Evolutionary conservation across 2,888 invertebrate genomes (phyloP).

Genomic region (Heliconius ismenius): DNA sequence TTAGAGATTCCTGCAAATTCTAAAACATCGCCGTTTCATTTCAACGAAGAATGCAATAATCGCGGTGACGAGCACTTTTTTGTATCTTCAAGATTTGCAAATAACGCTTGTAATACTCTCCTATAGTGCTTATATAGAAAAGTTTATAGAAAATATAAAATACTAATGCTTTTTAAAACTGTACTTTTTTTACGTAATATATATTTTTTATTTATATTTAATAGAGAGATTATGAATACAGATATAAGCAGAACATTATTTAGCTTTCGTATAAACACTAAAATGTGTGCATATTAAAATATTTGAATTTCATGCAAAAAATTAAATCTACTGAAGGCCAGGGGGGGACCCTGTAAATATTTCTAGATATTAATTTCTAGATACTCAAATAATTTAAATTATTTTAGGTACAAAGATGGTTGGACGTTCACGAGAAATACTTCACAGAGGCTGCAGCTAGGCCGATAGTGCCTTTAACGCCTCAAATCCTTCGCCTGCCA

Average conservation of each 20-base stretch:
- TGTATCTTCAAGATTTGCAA: constrained; percentile 13
- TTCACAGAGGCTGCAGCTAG: constrained; percentile 37
- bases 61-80: constrained; percentile 10
- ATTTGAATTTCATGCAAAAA: too few species aligned
- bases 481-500: constrained; percentile 27
- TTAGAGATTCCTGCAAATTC: background rate
- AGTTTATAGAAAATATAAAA: background rate
- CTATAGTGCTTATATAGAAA: background rate
- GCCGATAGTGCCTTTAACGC: background rate
- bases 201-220: too few species aligned
- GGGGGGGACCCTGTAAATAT: too few species aligned
- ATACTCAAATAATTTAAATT: background rate
- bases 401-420: constrained; percentile 49
- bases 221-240: too few species aligned
- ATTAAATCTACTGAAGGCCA: too few species aligned
- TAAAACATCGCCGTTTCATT: background rate
- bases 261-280: too few species aligned
- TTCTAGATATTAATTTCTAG: too few species aligned
- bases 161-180: too few species aligned
- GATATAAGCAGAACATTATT: too few species aligned
- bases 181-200: too few species aligned
- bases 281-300: too few species aligned
- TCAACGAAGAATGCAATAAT: constrained; percentile 17
- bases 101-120: constrained; percentile 12
- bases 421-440: constrained; percentile 49